Evolutionary conservation across 2,797 vertebrate genomes (phyloP).

Genomic region (Sphenopsis melanotis): DNA sequence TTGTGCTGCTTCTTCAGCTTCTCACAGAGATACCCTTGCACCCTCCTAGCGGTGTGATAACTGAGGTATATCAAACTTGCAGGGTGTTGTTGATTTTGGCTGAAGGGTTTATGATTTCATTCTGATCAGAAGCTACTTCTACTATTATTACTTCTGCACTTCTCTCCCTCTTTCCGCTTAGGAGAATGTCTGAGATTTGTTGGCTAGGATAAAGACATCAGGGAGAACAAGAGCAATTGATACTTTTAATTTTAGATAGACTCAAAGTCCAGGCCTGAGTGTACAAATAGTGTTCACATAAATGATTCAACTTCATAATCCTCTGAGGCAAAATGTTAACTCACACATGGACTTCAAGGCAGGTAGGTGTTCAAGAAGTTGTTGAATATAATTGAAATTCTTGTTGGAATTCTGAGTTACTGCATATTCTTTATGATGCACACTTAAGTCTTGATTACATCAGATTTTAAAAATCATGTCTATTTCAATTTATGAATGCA

Average conservation of each 20-base stretch:
- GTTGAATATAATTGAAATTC: not conserved
- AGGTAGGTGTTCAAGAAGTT: not conserved
- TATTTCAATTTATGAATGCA: not conserved
- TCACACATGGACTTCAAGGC: not conserved
- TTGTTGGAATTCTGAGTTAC: not conserved
- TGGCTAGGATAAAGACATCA: not conserved
- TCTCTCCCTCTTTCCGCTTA: not conserved
- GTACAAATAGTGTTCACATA: not conserved
- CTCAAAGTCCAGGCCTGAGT: not conserved
- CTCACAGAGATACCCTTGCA: conserved; percentile 48
- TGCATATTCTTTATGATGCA: not conserved
- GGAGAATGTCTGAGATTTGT: not conserved
- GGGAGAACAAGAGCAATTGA: not conserved
- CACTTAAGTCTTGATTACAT: not conserved
- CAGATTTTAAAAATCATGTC: not conserved
- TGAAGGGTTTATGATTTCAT: conserved; percentile 7
- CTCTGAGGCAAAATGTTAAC: not conserved
- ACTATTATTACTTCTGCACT: not conserved
- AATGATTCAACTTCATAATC: not conserved
- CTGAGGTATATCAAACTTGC: conserved; percentile 42
- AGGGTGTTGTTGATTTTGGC: conserved; percentile 40
- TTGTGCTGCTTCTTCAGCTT: conserved; percentile 69
- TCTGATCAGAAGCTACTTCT: conserved; percentile 6
- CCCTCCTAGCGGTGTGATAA: conserved; percentile 52
- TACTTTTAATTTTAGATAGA: not conserved